These are phyloP conservation scores for Hycleus phaleratus DNA, from an alignment of 1,140 invertebrate species.

Conservation along the genomic window DNA sequence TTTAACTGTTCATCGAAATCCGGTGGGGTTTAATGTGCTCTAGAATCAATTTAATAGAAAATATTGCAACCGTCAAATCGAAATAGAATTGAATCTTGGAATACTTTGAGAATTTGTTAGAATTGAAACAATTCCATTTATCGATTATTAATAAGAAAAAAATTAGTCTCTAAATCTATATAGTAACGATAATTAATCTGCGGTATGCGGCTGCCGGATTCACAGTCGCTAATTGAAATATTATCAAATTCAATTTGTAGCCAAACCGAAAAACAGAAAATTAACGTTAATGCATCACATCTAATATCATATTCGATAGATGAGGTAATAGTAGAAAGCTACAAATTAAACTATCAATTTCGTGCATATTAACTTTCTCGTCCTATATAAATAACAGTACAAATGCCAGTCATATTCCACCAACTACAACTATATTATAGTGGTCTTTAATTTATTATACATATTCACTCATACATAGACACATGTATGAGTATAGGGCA, in stretches of 20 bases:
- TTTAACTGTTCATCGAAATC: slow-evolving; percentile 33
- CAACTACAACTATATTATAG: no score
- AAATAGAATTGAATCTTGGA: no score
- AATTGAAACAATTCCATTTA: not conserved
- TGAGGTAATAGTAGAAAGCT: not conserved
- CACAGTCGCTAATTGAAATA: no score
- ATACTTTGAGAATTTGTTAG: not conserved
- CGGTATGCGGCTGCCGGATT: no score
- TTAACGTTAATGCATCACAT: no score
- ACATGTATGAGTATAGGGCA: not conserved
- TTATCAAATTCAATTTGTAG: no score
- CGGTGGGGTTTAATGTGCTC: slow-evolving; percentile 28
- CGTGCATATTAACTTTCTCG: slow-evolving; percentile 11
- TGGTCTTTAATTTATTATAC: not conserved
- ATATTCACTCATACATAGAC: not conserved
- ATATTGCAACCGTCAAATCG: slow-evolving; percentile 22
- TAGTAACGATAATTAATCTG: no score
- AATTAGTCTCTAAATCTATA: not conserved
- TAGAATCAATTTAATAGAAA: slow-evolving; percentile 34
- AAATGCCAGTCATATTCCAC: no score
- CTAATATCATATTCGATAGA: no score
- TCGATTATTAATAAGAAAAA: no score
- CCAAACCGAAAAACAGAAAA: no score
- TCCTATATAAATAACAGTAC: slow-evolving; percentile 10
- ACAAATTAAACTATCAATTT: slow-evolving; percentile 13